Evolutionary conservation across 2,113 vertebrate species (phyloP).

Genomic region (Myiagra hebetior): DNA sequence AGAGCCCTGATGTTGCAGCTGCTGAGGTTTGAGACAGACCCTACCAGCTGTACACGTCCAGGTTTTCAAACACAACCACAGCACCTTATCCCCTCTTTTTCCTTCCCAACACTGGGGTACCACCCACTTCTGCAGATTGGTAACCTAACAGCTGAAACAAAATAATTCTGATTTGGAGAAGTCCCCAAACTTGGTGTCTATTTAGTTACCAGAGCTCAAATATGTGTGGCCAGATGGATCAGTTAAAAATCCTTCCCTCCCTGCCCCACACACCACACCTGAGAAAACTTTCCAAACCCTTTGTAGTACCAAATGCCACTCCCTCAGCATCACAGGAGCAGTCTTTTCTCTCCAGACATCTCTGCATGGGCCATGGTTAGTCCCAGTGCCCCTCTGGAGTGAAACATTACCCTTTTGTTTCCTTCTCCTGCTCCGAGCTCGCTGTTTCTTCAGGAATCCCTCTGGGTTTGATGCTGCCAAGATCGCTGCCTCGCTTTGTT

Average conservation of each 20-base stretch:
- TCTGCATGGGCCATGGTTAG: accelerated
- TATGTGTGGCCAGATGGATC: accelerated
- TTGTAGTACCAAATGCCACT: neutral
- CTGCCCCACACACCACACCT: neutral
- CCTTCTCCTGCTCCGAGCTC: neutral
- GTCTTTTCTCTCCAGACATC: neutral
- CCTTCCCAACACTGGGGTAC: neutral
- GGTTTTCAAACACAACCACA: neutral
- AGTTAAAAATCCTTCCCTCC: neutral
- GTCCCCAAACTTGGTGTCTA: neutral
- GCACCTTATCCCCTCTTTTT: neutral
- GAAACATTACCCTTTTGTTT: neutral
- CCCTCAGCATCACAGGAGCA: neutral
- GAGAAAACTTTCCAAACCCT: neutral
- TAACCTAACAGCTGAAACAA: neutral
- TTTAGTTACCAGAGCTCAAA: neutral
- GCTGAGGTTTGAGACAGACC: neutral
- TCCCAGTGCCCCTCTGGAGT: accelerated
- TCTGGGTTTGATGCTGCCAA: neutral
- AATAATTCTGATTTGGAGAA: neutral
- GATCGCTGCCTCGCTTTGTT: neutral
- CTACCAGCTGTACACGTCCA: neutral
- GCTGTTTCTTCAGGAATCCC: neutral
- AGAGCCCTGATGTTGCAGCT: neutral
- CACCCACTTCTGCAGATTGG: neutral